Evolutionary conservation across 1,140 invertebrate species (phyloP), one percentile per base, ranked within the genome.

Genomic region (Camponotus pennsylvanicus): DNA sequence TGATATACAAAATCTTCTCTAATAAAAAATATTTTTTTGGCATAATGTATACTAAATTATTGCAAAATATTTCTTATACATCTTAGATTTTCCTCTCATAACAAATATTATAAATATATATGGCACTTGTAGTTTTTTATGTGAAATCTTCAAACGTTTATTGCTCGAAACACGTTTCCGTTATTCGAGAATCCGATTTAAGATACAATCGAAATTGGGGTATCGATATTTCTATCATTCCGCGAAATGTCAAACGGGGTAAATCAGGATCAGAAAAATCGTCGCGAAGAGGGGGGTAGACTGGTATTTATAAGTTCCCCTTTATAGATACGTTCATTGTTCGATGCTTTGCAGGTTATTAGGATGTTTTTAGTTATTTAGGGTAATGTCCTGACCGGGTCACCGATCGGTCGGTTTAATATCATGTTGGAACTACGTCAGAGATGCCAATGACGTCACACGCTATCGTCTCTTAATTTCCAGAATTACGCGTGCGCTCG

Each of bases 401-500:
- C 42, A 34, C 3, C 40, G 52, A 21, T 27, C 34, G 45, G 15
- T 3, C 49, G 37, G 27, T 34, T 73, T 59, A 75, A 73, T 75
- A 73, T 7, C 63, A 21, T 6, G 27, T 5, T 83, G 79, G 0
- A 75, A 45, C 57, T 75, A 83, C 79, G 69, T 75, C 79, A 83
- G 69, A 83, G 69, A 61, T 83, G n/a, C 55, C 79, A 32, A 61
- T 83, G 69, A 83, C 79, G 79, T 83, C 69, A 75, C 69, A 75
- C 55, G 18, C 52, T 70, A 45, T 73, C 52, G 67, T 11, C 42
- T 73, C 40, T 73, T 57, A 73, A 83, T 83, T 83, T 83, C 40
- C 55, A 82, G 79, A 75, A 75, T 73, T 40, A 55, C 52, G 79
- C 69, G 45, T 61, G 79, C 69, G 69, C 57, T 73, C 69, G 79